Conservation (phyloP, 92 coral and sea anemone genomes). For the Ricordea florida region DNA sequence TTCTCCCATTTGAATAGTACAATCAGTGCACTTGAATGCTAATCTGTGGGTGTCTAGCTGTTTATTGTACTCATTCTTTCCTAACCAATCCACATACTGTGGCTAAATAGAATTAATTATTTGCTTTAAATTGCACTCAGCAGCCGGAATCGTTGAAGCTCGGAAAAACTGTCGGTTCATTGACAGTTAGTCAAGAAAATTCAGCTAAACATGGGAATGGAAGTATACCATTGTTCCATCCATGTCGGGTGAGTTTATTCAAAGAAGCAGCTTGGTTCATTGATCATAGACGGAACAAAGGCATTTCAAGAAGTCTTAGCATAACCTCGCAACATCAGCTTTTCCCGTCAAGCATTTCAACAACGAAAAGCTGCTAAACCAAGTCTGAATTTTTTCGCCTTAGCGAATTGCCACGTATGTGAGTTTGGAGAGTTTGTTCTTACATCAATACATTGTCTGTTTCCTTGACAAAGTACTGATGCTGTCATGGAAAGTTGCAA, state of each 20-base stretch:
- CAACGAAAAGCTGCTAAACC: too few relatives aligned
- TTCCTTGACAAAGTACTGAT: too few relatives aligned
- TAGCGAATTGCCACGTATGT: neutral
- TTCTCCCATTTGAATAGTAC: neutral
- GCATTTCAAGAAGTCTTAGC: neutral
- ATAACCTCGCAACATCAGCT: neutral
- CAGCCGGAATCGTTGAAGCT: neutral
- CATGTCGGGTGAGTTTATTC: neutral
- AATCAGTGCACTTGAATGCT: neutral
- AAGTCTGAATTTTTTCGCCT: neutral
- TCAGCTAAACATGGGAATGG: neutral
- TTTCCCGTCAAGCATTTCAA: neutral
- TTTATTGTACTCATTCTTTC: too few relatives aligned
- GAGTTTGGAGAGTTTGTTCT: too few relatives aligned
- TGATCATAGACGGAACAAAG: neutral
- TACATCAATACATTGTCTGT: too few relatives aligned
- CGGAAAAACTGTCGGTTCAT: neutral
- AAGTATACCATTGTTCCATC: neutral
- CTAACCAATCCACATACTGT: neutral
- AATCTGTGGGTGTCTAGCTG: neutral
- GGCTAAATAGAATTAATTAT: neutral
- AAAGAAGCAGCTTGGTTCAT: neutral
- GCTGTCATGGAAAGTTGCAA: too few relatives aligned
- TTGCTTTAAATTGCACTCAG: neutral
- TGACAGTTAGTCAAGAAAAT: neutral